Conservation (phyloP, 2,797 vertebrate species). For the Coilia nasus region DNA sequence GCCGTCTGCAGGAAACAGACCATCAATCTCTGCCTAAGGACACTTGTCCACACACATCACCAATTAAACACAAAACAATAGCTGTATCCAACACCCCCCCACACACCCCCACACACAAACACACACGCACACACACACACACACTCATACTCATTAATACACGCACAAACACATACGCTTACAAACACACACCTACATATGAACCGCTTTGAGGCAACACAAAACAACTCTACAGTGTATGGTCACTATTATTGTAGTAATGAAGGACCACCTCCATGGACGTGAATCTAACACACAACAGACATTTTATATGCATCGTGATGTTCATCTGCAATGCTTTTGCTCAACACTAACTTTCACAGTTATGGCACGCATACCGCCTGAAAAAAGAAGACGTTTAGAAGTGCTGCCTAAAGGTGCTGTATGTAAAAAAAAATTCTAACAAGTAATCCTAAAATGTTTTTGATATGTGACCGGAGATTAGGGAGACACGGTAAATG, state of each 20-base stretch:
- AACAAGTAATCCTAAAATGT: too few species aligned
- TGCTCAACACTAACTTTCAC: neutral
- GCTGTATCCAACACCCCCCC: neutral
- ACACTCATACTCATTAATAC: neutral
- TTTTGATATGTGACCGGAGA: too few species aligned
- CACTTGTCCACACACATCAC: slow-evolving; percentile 10
- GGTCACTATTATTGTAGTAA: neutral
- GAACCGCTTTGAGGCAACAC: neutral
- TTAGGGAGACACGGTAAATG: too few species aligned
- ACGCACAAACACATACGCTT: neutral
- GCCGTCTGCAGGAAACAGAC: neutral
- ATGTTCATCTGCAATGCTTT: neutral
- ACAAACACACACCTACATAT: too few species aligned
- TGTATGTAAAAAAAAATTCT: too few species aligned
- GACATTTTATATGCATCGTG: neutral
- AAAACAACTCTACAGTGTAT: neutral
- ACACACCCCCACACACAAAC: slow-evolving; percentile 33
- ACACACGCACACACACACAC: slow-evolving; percentile 25
- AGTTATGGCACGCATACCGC: neutral
- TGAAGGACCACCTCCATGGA: neutral
- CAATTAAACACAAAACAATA: neutral
- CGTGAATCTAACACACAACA: neutral
- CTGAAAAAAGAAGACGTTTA: neutral
- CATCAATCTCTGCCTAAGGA: slow-evolving; percentile 20
- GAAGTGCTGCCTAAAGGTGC: neutral